Conservation (phyloP, 2,888 invertebrate genomes). For the Phoenoteleia sp. region DNA sequence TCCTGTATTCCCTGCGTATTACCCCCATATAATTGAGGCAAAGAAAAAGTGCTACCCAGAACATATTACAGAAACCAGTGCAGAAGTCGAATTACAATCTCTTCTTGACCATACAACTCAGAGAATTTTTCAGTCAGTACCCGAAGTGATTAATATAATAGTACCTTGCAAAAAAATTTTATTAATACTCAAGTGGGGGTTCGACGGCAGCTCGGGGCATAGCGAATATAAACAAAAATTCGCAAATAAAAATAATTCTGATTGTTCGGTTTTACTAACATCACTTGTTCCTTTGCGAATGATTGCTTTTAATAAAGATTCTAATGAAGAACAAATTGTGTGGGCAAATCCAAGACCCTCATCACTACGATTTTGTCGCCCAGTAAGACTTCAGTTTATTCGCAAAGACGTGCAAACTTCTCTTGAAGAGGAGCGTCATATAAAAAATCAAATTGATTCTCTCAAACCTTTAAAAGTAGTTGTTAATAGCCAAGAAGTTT, state of each 20-base stretch:
- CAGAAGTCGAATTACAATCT: constrained; percentile 3
- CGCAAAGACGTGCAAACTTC: constrained; percentile 27
- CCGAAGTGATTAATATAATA: constrained; percentile 5
- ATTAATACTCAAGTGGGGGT: constrained; percentile 18
- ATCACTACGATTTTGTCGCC: constrained; percentile 17
- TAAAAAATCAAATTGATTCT: constrained; percentile 46
- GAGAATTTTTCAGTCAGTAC: constrained; percentile 24
- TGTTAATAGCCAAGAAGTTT: background rate
- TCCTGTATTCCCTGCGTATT: background rate
- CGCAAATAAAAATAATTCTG: background rate
- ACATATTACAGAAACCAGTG: constrained; percentile 17
- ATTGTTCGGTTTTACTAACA: constrained; percentile 11
- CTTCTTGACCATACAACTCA: constrained; percentile 24
- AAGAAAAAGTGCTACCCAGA: constrained; percentile 13
- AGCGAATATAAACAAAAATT: constrained; percentile 38
- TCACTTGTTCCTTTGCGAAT: constrained; percentile 40
- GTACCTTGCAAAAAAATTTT: background rate
- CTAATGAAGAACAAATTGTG: constrained; percentile 10
- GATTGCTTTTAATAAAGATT: background rate
- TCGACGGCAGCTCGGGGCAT: constrained; percentile 17
- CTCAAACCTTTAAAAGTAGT: constrained; percentile 15
- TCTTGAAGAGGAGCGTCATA: constrained; percentile 26
- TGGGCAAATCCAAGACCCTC: constrained; percentile 57
- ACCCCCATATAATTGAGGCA: constrained; percentile 14
- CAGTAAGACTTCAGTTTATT: constrained; percentile 27